Base-by-base conservation (phyloP, 30 jellyfish, hydroid and myxozoan species). In the Cassiopea xamachana region DNA sequence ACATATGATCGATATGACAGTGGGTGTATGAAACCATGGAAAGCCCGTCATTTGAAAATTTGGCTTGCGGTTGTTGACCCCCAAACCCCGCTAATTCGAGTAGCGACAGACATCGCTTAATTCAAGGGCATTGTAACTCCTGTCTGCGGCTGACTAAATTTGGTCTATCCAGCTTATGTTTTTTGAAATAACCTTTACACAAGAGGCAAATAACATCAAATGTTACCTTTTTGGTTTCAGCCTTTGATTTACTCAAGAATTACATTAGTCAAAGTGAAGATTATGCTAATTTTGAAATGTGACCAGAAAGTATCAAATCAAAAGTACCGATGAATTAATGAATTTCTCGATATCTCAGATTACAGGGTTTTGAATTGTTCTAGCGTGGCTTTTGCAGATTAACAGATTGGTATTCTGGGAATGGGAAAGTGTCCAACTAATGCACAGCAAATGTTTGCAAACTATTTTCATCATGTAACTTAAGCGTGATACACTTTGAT, bases 251-350 rank as follows among this genome's bases (percentile, higher is more conserved):
- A 70, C 87, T 78, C 74, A 78, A 46, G 87, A 78, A 78, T 78
- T 78, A 78, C 43, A 69, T 78, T 49, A 19, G 87, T 78, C 46
- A 78, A 50, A 78, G 0, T 82, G 55, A 13, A 82, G 90, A 82
- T 82, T 82, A 82, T 14, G 89, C 46, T 8, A 82, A 71, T 14
- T 69, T 82, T 51, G 90, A 64, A 39, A 82, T 64, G 74, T 46
- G 48, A 82, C 90, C 90, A 82, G 48, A n/a, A 27, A 60, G 81
- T 64, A 51, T 82, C 55, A 74, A 19, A 39, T 82, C 90, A 82
- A 82, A 82, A 50, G 82, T 46, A 49, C 90, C 90, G 90, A 48
- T 58, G 82, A 69, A 46, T 70, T 16, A 69, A 68, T 49, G 19
- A 44, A 18, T 70, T 82, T 82, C 48, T 59, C 14, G 51, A 46